phyloP scores from a whole-genome alignment of 2,888 invertebrate genomes.

The Fragum sueziense region DNA sequence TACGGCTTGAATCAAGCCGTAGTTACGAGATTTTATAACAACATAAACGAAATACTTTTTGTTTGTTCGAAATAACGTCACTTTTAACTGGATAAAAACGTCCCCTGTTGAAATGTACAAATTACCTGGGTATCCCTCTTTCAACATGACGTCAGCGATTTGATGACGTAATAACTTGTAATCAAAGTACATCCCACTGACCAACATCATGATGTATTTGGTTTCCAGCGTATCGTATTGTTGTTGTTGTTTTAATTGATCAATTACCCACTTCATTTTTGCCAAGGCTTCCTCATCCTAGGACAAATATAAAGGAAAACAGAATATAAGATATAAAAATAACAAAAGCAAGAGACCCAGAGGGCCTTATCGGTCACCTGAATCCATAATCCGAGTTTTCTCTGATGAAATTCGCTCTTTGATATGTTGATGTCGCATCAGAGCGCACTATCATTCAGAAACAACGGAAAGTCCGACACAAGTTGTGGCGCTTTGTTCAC shows the following conservation, averaged over 20 bases:
- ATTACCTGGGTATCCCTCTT: conserved; percentile 6
- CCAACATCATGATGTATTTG: not conserved
- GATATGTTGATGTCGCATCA: no score
- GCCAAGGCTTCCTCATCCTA: not conserved
- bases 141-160: not conserved
- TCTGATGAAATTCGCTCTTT: no score
- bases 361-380: not conserved
- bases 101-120: no score
- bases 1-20: no score
- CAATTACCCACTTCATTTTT: not conserved
- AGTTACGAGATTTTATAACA: no score
- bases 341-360: not conserved
- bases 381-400: no score
- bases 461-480: no score
- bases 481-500: no score
- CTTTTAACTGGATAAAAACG: no score
- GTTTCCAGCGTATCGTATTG: not conserved
- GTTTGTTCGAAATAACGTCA: no score
- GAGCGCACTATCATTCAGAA: no score
- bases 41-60: no score
- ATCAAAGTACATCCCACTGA: conserved; percentile 19
- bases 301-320: not conserved
- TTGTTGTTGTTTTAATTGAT: not conserved
- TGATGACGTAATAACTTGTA: not conserved
- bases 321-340: not conserved